Percentiles rank a stretch among this genome's conserved stretches.
phyloP scores from a whole-genome alignment of 2,113 vertebrate species.

The Dicentrarchus labrax region DNA sequence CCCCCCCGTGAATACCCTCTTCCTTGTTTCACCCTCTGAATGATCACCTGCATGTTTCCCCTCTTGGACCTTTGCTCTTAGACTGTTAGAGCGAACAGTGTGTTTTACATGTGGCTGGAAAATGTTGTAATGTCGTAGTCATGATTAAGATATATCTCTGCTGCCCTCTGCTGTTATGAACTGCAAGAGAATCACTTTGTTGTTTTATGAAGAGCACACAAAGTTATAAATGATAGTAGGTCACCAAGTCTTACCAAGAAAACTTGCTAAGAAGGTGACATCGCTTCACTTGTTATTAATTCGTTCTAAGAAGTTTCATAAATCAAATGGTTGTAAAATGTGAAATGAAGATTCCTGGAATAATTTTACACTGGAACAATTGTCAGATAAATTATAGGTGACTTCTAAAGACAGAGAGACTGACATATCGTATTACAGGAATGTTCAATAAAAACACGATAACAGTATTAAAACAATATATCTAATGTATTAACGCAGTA shows the following conservation, averaged over 20 bases:
- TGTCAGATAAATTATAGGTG: not conserved
- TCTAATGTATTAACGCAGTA: not conserved
- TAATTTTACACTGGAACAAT: slow-evolving; percentile 6
- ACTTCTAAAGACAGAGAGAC: not conserved
- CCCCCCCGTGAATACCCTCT: not conserved
- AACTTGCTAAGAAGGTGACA: not conserved
- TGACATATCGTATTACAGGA: not conserved
- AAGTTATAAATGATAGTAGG: not conserved
- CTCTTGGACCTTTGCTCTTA: slow-evolving; percentile 38
- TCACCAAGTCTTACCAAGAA: not conserved
- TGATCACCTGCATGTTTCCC: slow-evolving; percentile 71
- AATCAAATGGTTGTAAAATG: not conserved
- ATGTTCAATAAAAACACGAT: not conserved
- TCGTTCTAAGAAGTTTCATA: no score
- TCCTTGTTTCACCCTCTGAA: slow-evolving; percentile 46
- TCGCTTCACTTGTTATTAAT: not conserved
- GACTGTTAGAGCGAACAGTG: slow-evolving; percentile 24
- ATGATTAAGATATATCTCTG: slow-evolving; percentile 29
- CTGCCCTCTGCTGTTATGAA: slow-evolving; percentile 71
- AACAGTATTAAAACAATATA: not conserved
- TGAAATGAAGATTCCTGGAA: not conserved
- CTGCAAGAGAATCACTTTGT: not conserved
- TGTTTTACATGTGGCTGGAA: slow-evolving; percentile 35
- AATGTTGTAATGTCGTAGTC: slow-evolving; percentile 31
- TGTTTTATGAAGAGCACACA: not conserved